A percentile compares a stretch with the other conserved stretches of the same genome.
phyloP scores from a whole-genome alignment of 2,113 vertebrate species.

The Gila orcuttii region DNA sequence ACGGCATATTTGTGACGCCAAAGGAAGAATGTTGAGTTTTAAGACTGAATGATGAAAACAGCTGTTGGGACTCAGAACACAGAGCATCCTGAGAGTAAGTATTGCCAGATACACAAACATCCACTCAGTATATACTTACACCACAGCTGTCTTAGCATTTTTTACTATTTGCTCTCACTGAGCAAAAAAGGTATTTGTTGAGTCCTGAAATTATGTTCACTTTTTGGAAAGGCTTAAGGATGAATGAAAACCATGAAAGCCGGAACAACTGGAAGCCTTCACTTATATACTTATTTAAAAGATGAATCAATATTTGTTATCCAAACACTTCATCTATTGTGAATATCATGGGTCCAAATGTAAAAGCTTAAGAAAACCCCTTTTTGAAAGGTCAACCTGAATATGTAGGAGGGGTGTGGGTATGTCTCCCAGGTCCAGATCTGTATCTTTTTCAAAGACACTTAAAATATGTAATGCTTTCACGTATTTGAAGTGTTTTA shows the following conservation, averaged over 20 bases:
- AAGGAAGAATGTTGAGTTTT: conserved; percentile 38
- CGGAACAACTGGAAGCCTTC: neutral
- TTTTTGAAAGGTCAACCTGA: neutral
- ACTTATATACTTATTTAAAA: neutral
- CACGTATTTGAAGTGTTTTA: neutral
- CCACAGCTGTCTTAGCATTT: neutral
- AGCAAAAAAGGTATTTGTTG: neutral
- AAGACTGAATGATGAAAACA: conserved; percentile 74
- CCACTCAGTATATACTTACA: neutral
- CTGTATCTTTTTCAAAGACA: neutral
- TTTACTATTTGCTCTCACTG: neutral
- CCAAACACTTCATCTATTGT: neutral
- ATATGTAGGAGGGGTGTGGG: neutral
- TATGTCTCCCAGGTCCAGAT: neutral
- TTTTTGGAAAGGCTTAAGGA: neutral
- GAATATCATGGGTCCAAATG: neutral
- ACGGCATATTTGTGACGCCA: conserved; percentile 40
- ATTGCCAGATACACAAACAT: conserved; percentile 28
- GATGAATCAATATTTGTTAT: neutral
- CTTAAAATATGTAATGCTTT: neutral
- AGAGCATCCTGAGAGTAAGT: conserved; percentile 76
- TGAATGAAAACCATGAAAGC: neutral
- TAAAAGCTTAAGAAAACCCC: neutral
- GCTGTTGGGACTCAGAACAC: conserved; percentile 63
- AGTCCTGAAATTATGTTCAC: neutral